phyloP scores from a whole-genome alignment of 2,888 invertebrate genomes.

The Calameuta pallipes region DNA sequence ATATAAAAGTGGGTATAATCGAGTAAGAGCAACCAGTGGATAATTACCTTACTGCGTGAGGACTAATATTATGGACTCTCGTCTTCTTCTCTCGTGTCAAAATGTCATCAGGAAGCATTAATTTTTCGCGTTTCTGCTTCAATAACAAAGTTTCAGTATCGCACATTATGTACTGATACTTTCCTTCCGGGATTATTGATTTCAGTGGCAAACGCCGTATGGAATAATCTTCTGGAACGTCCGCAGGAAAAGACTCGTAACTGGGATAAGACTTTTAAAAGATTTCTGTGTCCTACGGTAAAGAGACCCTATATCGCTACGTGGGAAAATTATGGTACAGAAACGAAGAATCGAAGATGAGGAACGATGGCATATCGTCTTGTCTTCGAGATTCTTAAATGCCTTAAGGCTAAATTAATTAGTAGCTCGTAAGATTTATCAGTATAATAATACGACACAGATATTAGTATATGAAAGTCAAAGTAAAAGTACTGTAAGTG shows the following conservation, averaged over 20 bases:
- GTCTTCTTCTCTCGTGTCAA: background rate
- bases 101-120: background rate
- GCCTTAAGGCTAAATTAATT: no score
- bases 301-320: slow-evolving; percentile 66
- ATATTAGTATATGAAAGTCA: background rate
- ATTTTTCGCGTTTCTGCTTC: background rate
- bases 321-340: slow-evolving; percentile 25
- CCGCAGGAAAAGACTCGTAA: slow-evolving; percentile 13
- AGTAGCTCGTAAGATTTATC: no score
- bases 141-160: background rate
- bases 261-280: slow-evolving; percentile 58
- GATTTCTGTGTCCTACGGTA: slow-evolving; percentile 67
- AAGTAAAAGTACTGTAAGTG: background rate
- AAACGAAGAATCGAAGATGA: no score
- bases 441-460: background rate
- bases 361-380: no score
- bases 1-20: background rate
- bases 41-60: background rate
- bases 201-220: slow-evolving; percentile 70
- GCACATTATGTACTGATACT: background rate
- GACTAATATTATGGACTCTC: background rate
- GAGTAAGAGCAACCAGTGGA: background rate
- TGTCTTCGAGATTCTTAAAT: no score
- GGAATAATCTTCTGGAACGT: slow-evolving; percentile 73
- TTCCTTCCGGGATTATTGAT: background rate